Percentiles rank a stretch among this genome's conserved stretches.
Evolutionary conservation across 2,113 vertebrate genomes (phyloP).

Genomic region (Cercopithecus mona): DNA sequence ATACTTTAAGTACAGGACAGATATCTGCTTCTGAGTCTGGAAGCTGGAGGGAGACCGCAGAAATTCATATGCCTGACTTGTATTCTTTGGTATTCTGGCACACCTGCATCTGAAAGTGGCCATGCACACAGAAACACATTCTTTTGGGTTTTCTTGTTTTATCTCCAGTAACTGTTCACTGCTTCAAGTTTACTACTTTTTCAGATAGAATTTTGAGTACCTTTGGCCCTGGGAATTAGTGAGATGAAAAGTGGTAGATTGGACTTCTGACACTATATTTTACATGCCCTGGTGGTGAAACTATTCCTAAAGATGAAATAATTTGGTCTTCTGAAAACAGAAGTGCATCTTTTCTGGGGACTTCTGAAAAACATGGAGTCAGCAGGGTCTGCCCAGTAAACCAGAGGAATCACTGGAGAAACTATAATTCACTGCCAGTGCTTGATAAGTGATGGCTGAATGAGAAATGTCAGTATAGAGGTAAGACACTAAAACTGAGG

Average conservation of each 20-base stretch:
- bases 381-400: not conserved
- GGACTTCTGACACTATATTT: not conserved
- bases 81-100: not conserved
- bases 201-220: not conserved
- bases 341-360: not conserved
- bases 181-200: not conserved
- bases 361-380: conserved; percentile 1
- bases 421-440: not conserved
- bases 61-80: not conserved
- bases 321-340: conserved; percentile 16
- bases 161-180: not conserved
- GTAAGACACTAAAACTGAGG: not conserved
- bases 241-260: not conserved
- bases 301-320: conserved; percentile 14
- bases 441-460: not conserved
- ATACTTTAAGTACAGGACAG: not conserved
- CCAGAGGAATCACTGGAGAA: not conserved
- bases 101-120: not conserved
- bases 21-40: not conserved
- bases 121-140: not conserved
- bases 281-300: not conserved
- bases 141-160: not conserved
- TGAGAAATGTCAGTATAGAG: not conserved
- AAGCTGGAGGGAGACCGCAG: not conserved
- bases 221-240: not conserved